These are phyloP conservation scores for Aphelocoma coerulescens DNA, from an alignment of 2,113 vertebrate genomes.

Conservation along the genomic window DNA sequence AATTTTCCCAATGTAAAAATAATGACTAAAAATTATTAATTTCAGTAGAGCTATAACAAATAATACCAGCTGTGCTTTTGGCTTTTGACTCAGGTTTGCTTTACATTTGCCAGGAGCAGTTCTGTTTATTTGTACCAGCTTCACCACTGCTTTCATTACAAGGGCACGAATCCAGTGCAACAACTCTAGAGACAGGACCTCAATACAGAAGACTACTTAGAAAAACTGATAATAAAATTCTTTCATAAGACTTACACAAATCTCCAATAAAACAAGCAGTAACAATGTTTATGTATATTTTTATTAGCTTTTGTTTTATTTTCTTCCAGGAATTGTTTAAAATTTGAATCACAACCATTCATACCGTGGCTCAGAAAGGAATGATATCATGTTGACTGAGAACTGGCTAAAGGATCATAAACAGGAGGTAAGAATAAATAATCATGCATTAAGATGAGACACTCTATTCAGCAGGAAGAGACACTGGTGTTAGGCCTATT, in stretches of 20 bases:
- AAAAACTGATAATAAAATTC: conserved; percentile 23
- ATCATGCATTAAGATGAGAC: background rate
- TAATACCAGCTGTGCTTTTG: conserved; percentile 6
- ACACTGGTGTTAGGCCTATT: background rate
- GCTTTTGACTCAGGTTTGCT: background rate
- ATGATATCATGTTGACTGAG: background rate
- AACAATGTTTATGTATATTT: background rate
- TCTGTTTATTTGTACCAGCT: background rate
- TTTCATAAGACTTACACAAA: background rate
- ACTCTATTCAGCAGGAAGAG: background rate
- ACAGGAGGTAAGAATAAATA: conserved; percentile 27
- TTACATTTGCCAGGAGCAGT: background rate
- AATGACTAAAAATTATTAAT: background rate
- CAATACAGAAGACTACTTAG: background rate
- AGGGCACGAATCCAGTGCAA: background rate
- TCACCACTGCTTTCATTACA: background rate
- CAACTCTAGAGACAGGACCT: background rate
- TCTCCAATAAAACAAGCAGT: background rate
- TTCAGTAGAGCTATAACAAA: background rate
- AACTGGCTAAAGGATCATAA: conserved; percentile 18
- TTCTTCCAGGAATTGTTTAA: conserved; percentile 10
- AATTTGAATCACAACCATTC: conserved; percentile 18
- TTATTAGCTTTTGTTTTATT: conserved; percentile 35
- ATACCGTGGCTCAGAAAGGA: background rate
- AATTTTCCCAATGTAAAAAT: background rate